These are phyloP conservation scores for Prunella strophiata DNA, from an alignment of 2,797 vertebrate genomes.

Conservation along the genomic window DNA sequence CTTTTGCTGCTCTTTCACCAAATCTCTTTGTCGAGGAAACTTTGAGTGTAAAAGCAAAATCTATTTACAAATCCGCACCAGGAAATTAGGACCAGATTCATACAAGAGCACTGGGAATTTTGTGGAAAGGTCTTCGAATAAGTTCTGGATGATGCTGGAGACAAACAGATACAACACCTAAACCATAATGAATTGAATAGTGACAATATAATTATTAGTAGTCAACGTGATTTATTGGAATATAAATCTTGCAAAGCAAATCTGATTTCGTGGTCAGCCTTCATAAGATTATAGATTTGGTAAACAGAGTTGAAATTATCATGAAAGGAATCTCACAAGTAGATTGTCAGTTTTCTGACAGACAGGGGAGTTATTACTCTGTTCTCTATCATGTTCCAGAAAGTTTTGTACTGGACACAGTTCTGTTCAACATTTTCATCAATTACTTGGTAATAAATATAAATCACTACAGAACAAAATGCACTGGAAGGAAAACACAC, in stretches of 20 bases:
- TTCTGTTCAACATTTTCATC: neutral
- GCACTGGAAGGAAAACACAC: neutral
- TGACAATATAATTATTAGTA: neutral
- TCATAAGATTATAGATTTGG: neutral
- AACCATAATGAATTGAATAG: neutral
- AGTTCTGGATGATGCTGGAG: neutral
- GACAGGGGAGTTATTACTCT: neutral
- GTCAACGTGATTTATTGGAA: neutral
- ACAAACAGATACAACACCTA: neutral
- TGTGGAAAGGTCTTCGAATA: neutral
- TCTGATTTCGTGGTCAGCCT: neutral
- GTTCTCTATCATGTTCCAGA: neutral
- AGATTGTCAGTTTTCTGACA: neutral
- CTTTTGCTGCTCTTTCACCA: neutral
- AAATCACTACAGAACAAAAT: neutral
- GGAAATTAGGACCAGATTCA: neutral
- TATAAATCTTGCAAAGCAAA: neutral
- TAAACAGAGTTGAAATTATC: conserved; percentile 11
- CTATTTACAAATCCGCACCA: neutral
- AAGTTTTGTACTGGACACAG: neutral
- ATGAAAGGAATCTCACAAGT: neutral
- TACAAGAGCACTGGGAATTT: neutral
- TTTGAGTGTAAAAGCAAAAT: neutral
- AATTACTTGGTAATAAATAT: neutral
- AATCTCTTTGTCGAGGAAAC: neutral